phyloP scores from a whole-genome alignment of 2,888 invertebrate genomes.

The Bedellia somnulentella region DNA sequence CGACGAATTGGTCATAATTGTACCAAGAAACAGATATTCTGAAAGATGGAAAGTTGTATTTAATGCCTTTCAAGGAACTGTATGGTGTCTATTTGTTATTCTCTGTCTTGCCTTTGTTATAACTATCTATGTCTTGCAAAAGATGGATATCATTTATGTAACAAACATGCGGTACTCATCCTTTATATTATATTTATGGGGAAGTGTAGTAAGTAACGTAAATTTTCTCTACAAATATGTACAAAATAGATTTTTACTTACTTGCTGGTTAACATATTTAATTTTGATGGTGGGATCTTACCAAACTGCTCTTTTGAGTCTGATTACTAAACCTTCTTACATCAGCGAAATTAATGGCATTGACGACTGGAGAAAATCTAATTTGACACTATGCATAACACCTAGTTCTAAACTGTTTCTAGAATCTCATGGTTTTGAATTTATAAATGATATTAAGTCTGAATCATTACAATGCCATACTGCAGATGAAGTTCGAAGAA shows the following conservation, averaged over 20 bases:
- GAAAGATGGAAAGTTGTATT: not conserved
- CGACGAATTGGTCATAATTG: not conserved
- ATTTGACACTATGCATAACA: not conserved
- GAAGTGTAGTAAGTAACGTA: no score
- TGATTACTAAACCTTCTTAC: not conserved
- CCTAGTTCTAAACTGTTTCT: not conserved
- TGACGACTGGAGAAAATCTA: not conserved
- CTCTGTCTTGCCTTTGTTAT: not conserved
- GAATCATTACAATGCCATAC: not conserved
- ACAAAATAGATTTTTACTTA: no score
- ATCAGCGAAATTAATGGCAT: not conserved
- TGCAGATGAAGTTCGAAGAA: not conserved
- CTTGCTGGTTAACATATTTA: not conserved
- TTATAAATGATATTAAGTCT: not conserved
- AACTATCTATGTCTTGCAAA: not conserved
- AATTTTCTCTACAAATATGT: no score
- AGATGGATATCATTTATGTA: not conserved
- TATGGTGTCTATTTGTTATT: not conserved
- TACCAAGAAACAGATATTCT: not conserved
- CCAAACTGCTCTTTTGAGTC: not conserved
- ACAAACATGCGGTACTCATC: not conserved
- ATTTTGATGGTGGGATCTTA: not conserved
- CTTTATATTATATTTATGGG: no score
- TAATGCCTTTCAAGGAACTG: not conserved
- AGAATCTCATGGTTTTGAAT: not conserved